Evolutionary conservation across 2,888 invertebrate genomes (phyloP).

Genomic region (Noctua pronuba): DNA sequence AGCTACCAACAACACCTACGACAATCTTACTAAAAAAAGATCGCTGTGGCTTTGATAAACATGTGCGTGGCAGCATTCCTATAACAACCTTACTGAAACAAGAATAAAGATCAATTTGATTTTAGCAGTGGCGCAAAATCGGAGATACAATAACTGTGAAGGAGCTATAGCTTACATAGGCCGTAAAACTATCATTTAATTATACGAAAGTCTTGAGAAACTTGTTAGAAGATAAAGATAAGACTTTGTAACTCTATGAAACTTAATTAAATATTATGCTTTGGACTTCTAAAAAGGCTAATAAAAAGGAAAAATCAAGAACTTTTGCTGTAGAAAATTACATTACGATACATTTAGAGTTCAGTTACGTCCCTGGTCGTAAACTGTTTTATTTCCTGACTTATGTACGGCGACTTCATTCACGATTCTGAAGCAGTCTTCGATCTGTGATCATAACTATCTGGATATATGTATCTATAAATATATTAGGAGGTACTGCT

Average conservation of each 20-base stretch:
- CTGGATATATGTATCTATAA: slow-evolving; percentile 22
- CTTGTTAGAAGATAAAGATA: background rate
- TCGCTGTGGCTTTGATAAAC: background rate
- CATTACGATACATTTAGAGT: background rate
- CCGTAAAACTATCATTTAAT: background rate
- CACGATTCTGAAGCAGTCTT: slow-evolving; percentile 34
- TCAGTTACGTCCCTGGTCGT: slow-evolving; percentile 10
- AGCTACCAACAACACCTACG: background rate
- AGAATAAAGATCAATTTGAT: background rate
- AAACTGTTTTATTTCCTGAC: slow-evolving; percentile 42
- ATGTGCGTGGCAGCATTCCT: background rate
- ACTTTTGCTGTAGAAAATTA: background rate
- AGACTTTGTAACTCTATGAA: background rate
- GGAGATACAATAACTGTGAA: background rate
- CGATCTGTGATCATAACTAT: slow-evolving; percentile 44
- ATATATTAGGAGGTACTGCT: slow-evolving; percentile 32
- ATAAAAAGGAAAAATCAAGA: background rate
- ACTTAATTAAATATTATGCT: background rate
- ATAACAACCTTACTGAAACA: background rate
- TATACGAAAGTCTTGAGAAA: background rate
- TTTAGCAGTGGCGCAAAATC: background rate
- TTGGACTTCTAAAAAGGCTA: background rate
- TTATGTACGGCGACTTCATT: slow-evolving; percentile 18
- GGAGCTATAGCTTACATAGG: background rate
- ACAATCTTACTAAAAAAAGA: background rate